A percentile compares a stretch with the other conserved stretches of the same genome.
phyloP scores from a whole-genome alignment of 1,140 invertebrate species.

The Caenorhabditis brenneri region DNA sequence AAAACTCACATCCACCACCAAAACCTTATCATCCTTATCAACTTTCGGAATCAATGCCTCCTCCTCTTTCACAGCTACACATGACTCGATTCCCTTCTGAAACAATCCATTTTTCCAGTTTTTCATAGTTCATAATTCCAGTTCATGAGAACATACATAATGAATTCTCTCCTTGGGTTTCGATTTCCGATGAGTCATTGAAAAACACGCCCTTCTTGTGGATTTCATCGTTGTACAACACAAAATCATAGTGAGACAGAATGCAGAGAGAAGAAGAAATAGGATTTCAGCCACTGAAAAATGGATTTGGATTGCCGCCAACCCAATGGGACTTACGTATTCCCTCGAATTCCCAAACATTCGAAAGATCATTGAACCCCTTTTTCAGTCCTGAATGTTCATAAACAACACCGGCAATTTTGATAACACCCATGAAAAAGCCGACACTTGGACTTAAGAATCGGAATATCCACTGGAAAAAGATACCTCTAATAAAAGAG shows the following conservation, averaged over 20 bases:
- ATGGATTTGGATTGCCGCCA: background rate
- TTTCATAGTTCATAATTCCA: too few species aligned
- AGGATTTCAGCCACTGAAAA: background rate
- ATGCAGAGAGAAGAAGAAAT: background rate
- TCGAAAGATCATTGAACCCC: background rate
- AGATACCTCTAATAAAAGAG: background rate
- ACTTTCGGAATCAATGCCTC: background rate
- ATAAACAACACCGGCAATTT: background rate
- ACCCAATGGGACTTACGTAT: background rate
- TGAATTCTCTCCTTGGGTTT: background rate
- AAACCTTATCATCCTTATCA: background rate
- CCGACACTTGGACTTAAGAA: background rate
- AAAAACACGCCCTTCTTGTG: background rate
- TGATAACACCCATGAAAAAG: background rate
- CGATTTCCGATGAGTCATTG: background rate
- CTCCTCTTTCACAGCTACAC: background rate
- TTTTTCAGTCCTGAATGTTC: background rate
- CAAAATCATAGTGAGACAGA: background rate
- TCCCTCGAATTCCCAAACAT: background rate
- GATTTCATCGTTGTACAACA: background rate
- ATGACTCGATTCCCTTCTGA: background rate
- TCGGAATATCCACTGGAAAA: background rate
- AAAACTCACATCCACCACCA: background rate
- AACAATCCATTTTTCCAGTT: background rate
- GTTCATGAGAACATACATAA: background rate